These are phyloP conservation scores for Amblyjoppa proteus DNA, from an alignment of 2,888 invertebrate species.

Conservation along the genomic window DNA sequence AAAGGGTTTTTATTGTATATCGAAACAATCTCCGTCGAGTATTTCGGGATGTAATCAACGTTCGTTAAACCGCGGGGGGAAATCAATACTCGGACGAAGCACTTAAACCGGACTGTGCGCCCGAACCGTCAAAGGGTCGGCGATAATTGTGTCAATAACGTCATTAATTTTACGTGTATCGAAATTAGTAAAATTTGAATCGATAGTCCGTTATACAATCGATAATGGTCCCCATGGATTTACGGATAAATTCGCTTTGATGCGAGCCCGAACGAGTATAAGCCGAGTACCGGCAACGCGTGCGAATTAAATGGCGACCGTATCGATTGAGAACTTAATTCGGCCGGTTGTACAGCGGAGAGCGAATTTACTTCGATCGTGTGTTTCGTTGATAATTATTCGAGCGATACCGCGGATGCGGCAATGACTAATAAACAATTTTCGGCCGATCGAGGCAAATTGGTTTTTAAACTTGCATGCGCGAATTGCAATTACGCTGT, in stretches of 20 bases:
- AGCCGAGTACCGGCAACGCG: background rate
- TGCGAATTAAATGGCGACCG: slow-evolving; percentile 48
- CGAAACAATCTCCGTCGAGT: background rate
- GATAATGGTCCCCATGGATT: background rate
- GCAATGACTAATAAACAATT: slow-evolving; percentile 6
- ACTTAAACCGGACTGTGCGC: background rate
- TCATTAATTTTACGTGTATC: slow-evolving; percentile 16
- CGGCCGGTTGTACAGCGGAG: background rate
- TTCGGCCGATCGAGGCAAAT: background rate
- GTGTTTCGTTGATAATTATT: slow-evolving; percentile 30
- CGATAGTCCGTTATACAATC: background rate
- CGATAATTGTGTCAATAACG: slow-evolving; percentile 1
- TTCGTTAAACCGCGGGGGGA: background rate
- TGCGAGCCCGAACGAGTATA: slow-evolving; percentile 15
- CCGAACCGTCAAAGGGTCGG: background rate
- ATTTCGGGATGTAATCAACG: background rate
- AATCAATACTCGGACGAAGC: background rate
- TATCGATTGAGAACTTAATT: slow-evolving; percentile 57
- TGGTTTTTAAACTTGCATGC: background rate
- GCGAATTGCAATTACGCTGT: background rate
- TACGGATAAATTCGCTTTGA: slow-evolving; percentile 13
- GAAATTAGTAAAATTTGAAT: background rate
- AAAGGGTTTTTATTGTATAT: background rate
- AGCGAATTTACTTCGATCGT: slow-evolving; percentile 18
- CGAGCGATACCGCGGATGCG: background rate